Percentiles rank a stretch among this genome's conserved stretches.
Conservation (phyloP, 2,113 vertebrate genomes). For the Sterna hirundo region DNA sequence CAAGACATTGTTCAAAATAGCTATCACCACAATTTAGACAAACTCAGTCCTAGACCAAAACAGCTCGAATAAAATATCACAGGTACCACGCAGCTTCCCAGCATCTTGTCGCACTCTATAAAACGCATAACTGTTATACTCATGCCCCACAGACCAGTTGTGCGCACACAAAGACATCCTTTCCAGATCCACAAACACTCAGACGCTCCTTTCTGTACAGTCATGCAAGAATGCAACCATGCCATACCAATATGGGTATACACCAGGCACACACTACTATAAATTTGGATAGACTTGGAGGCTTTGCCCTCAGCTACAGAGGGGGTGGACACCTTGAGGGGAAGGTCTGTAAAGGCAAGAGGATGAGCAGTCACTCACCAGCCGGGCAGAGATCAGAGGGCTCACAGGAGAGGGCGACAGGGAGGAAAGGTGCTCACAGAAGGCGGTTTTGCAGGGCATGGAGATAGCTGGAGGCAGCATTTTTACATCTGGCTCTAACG, state of each 20-base stretch:
- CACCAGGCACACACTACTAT: not conserved
- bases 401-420: fast-evolving
- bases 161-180: not conserved
- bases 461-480: not conserved
- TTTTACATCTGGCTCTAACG: not conserved
- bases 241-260: not conserved
- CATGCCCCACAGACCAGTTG: not conserved
- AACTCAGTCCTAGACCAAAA: not conserved
- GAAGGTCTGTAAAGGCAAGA: not conserved
- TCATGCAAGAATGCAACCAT: not conserved
- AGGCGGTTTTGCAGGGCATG: not conserved
- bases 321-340: not conserved
- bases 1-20: not conserved
- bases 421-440: not conserved
- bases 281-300: not conserved
- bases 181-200: not conserved
- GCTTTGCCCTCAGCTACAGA: not conserved
- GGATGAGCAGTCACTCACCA: not conserved
- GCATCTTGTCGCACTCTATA: not conserved
- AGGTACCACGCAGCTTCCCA: not conserved
- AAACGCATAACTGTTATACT: not conserved
- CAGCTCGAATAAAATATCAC: not conserved
- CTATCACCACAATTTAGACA: not conserved
- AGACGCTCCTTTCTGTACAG: not conserved
- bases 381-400: not conserved